Evolutionary conservation across 1,140 invertebrate genomes (phyloP), one percentile per base, ranked within the genome.

Genomic region (Microvelia longipes): DNA sequence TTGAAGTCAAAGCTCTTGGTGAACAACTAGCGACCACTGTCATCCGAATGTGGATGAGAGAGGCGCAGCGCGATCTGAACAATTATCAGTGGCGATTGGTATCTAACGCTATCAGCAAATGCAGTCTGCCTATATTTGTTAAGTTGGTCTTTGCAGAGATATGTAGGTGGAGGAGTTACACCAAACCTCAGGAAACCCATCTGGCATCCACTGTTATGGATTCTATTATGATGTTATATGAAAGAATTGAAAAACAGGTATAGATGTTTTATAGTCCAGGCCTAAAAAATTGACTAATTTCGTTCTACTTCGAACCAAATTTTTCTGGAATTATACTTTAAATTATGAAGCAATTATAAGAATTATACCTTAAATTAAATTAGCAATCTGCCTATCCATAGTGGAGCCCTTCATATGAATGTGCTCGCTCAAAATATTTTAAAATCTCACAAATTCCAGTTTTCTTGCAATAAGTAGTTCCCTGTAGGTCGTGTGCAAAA

Each of bases 81-180:
- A 90, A 94, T 80, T 91, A 95, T 78, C 96, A 98, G 78, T 98
- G 94, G 94, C 84, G 90, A 66, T 80, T 98, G 14, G 96, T 98
- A 0, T 90, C 91, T 27, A 97, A 96, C 77, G 94, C 90, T 0
- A 91, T 98, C 62, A 88, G 87, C 14, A 90, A 93, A 75, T 99
- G 96, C 77, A 98, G 94, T 2, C 80, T 98, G 64, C 96, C 96
- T 0, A 94, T 99, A 50, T 98, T 98, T 77, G 93, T 98, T 0
- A 98, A 98, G 81, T 81, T 99, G 25, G 94, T 98, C 0, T 96
- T 95, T 81, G 94, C 94, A 13, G 94, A 98, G 81, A 93, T 98
- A 14, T 96, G 93, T 77, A 83, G 94, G 69, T 98, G 96, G 96
- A 87, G 94, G 66, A 98, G 94, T 71, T 98, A 98, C 78, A 96